Conservation (phyloP, 2,113 vertebrate genomes). For the Typhlomys cinereus region DNA sequence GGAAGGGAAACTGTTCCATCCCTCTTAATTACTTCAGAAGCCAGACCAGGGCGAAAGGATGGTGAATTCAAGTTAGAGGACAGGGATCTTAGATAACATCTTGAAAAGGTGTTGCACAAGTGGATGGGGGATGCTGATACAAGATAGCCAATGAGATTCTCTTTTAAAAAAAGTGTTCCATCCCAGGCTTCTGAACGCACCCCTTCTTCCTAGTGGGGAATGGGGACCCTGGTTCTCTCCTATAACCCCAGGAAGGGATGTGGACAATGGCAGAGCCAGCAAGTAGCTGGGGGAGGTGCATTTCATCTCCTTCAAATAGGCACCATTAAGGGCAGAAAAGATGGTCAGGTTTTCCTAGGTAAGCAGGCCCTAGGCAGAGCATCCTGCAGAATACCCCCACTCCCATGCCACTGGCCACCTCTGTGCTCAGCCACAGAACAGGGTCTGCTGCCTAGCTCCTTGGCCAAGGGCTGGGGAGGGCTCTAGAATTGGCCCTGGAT, state of each 20-base stretch:
- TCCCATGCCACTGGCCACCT: not conserved
- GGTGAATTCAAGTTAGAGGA: too few species aligned
- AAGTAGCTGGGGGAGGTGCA: constrained; percentile 66
- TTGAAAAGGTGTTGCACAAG: too few species aligned
- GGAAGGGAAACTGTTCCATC: not conserved
- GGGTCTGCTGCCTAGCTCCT: not conserved
- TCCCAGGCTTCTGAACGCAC: not conserved
- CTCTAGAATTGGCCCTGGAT: not conserved
- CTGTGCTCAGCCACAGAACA: not conserved
- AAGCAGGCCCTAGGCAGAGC: not conserved
- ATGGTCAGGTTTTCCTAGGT: not conserved
- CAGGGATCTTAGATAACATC: too few species aligned
- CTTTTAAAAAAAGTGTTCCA: not conserved
- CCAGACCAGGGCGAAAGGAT: not conserved
- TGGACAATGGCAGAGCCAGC: constrained; percentile 53
- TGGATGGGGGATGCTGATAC: too few species aligned
- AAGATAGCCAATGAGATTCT: not conserved
- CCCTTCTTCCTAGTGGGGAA: not conserved
- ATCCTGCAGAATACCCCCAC: not conserved
- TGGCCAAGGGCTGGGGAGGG: not conserved
- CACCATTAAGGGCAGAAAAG: not conserved
- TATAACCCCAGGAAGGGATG: not conserved
- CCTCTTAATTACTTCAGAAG: not conserved
- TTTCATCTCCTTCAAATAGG: constrained; percentile 1
- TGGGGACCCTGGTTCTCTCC: not conserved